Base-by-base conservation (phyloP, 2,797 vertebrate genomes). In the Pelochelys cantorii region DNA sequence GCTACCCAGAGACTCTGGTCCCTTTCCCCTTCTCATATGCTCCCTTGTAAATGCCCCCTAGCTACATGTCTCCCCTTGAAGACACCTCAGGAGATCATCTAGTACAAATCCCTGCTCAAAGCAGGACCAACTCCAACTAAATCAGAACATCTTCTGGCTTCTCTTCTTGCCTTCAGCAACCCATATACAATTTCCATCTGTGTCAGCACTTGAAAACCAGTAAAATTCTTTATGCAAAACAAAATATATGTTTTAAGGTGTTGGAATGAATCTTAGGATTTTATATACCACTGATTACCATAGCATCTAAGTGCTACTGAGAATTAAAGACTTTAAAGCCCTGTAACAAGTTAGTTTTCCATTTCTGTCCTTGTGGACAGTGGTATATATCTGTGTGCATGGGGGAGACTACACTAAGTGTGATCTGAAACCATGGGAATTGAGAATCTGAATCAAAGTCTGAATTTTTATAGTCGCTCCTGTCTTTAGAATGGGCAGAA, bases 341-440 rank as follows among this genome's bases (percentile, higher is more conserved):
- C 18, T 71, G 9, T 71, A 8, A 68, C 15, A n/a, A 68, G 65
- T 68, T 68, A 34, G 31, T 68, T 68, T 20, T 68, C 65, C 18
- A 7, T 62, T 27, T 6, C 56, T 78, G 48, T 80, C 77, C 60
- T 54, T 80, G 31, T 91, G 60, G 81, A 84, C 85, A 52, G 10
- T 56, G 17, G 27, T 83, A 52, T 55, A 25, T 55, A 54, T 84
- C 68, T 91, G 37, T 74, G 62, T 92, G 77, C 77, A 86, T 71
- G 77, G 77, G 90, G 20, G 52, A 78, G 31, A 91, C 48, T 88
- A 62, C 13, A 84, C 84, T 90, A 57, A 34, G 15, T 15, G 3
- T 48, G 15, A 65, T 95, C 86, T 60, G 34, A 86, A 90, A 55
- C 4, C 62, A 86, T 53, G 11, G 82, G 91, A 93, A 86, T 60